phyloP scores from a whole-genome alignment of 2,888 invertebrate genomes.

The Tetropium fuscum region DNA sequence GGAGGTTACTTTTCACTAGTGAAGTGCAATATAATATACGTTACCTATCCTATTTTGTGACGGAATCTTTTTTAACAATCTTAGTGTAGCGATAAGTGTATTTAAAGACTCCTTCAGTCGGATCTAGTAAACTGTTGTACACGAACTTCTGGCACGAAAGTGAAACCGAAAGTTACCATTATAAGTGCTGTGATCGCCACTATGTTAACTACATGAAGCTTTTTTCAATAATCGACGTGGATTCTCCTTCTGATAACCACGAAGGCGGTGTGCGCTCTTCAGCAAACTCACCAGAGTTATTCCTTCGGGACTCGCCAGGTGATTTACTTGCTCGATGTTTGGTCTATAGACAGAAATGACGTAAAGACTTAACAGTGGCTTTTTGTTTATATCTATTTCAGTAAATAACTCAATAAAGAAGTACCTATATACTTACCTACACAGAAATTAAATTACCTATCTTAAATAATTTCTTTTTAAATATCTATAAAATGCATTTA shows the following conservation, averaged over 20 bases:
- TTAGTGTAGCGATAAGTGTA: background rate
- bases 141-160: background rate
- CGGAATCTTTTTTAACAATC: too few species aligned
- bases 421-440: too few species aligned
- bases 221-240: slow-evolving; percentile 58
- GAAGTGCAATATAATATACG: slow-evolving; percentile 6
- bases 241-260: slow-evolving; percentile 58
- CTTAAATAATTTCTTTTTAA: too few species aligned
- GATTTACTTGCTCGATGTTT: slow-evolving; percentile 54
- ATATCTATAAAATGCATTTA: too few species aligned
- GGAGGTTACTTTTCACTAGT: slow-evolving; percentile 1
- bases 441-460: too few species aligned
- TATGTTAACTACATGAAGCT: slow-evolving; percentile 46
- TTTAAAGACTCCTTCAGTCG: too few species aligned
- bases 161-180: slow-evolving; percentile 19
- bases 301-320: slow-evolving; percentile 60
- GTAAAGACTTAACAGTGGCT: slow-evolving; percentile 3
- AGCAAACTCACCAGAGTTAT: slow-evolving; percentile 56
- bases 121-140: background rate
- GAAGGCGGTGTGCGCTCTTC: slow-evolving; percentile 60
- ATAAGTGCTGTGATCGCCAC: slow-evolving; percentile 33
- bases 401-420: background rate
- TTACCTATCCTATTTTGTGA: too few species aligned
- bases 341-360: slow-evolving; percentile 4
- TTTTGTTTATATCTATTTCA: slow-evolving; percentile 4